Evolutionary conservation across 1,140 invertebrate species (phyloP).

Genomic region (Ylistrum balloti): DNA sequence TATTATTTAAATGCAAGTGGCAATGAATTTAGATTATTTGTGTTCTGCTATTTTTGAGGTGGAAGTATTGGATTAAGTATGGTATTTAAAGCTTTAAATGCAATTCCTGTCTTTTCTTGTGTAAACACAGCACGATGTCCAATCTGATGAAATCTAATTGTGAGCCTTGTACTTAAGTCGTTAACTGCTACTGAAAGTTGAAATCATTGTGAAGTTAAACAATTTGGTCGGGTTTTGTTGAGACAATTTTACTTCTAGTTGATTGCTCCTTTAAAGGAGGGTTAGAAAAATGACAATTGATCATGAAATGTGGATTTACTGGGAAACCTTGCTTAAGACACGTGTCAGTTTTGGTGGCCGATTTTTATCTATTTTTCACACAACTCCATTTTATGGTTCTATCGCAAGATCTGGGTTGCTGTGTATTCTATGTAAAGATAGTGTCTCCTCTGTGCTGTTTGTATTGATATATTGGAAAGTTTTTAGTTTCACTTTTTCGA

Average conservation of each 20-base stretch:
- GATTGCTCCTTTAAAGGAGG: not conserved
- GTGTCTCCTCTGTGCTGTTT: not conserved
- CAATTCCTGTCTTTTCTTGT: not conserved
- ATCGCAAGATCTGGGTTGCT: not conserved
- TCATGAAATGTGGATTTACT: not conserved
- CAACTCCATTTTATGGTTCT: not conserved
- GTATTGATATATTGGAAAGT: not conserved
- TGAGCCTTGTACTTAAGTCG: constrained; percentile 4
- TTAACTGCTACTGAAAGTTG: constrained; percentile 21
- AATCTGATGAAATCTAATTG: not conserved
- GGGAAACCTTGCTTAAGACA: not conserved
- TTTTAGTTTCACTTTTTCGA: not conserved
- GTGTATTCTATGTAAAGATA: not conserved
- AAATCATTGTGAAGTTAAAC: not conserved
- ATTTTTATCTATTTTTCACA: constrained; percentile 20
- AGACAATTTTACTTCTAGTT: constrained; percentile 35
- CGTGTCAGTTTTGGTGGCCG: not conserved
- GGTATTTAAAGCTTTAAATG: not conserved
- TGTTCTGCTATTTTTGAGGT: too few relatives aligned
- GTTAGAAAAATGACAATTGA: not conserved
- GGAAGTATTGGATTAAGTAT: not conserved
- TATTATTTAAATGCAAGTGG: too few relatives aligned
- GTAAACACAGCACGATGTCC: not conserved
- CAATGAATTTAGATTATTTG: too few relatives aligned
- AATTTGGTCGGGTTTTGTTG: not conserved